Evolutionary conservation across 2,888 invertebrate species (phyloP), one percentile per base, ranked within the genome.

Genomic region (Perizoma flavofasciatum): DNA sequence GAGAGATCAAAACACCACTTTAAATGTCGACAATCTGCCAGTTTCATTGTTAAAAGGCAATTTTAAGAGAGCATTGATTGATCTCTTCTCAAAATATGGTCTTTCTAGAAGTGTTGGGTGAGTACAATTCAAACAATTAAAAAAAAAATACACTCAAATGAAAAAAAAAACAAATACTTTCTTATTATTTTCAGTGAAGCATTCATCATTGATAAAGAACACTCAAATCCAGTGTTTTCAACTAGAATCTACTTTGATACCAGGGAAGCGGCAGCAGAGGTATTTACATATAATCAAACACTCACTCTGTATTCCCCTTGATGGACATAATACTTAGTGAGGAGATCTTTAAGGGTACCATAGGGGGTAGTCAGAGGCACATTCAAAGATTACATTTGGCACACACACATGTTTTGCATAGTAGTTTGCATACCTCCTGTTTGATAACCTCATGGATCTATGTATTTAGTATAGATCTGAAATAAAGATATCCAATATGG

Each of bases 21-120:
- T 92, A 2, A 70, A 88, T 35, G 73, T 90, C 40, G 88, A 89
- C 49, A 89, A 88, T 58, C 56, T 92, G 41, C 88, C 92, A 0
- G 56, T 88, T 3, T 72, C 74, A 5, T 75, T 88, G 7, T 75
- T 89, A 72, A 56, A 53, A 43, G 49, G 46, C 49, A 61, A 61
- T 73, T 83, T 7, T 61, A 88, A 81, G 65, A 83, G 79, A 43
- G 43, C 81, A 8, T 67, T 92, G 3, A 69, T 79, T 5, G 87
- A 91, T 35, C 79, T 83, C 48, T 91, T 91, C 72, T 69, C 69
- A 0, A 83, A 83, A 60, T 81, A 73, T 73, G 91, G 90, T 41
- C 64, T 74, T 10, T 81, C 88, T 32, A 82, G 78, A 58, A 82
- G 73, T 67, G 76, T 91, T 69, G 89, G 91, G 91, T 91, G 70